These are phyloP conservation scores for Conops quadrifasciatus DNA, from an alignment of 2,888 invertebrate species.

Conservation along the genomic window DNA sequence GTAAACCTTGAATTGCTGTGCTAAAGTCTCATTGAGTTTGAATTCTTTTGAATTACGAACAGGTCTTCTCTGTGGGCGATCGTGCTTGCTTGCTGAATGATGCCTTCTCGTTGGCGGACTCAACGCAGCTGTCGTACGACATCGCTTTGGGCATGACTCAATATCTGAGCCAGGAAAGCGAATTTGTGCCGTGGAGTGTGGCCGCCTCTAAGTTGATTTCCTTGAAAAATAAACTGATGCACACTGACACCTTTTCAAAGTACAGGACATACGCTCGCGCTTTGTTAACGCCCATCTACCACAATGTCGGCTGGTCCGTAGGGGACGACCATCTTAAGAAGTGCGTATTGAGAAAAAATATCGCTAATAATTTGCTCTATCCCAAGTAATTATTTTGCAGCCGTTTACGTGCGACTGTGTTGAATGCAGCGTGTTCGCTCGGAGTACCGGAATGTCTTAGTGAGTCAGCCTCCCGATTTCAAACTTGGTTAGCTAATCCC, in stretches of 20 bases:
- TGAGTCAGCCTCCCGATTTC: constrained; percentile 70
- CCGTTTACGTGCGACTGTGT: constrained; percentile 71
- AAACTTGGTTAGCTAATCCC: constrained; percentile 69
- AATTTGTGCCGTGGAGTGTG: constrained; percentile 81
- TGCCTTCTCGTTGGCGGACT: constrained; percentile 82
- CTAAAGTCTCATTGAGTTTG: too few species aligned
- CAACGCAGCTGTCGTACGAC: constrained; percentile 73
- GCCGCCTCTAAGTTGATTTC: constrained; percentile 69
- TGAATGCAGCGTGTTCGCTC: constrained; percentile 74
- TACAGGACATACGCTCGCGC: constrained; percentile 72
- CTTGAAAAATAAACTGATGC: constrained; percentile 69
- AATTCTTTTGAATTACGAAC: background rate
- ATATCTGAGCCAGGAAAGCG: constrained; percentile 74
- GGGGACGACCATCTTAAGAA: constrained; percentile 65
- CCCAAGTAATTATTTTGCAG: constrained; percentile 62
- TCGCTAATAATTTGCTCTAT: background rate
- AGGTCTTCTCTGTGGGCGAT: constrained; percentile 72
- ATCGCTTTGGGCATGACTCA: constrained; percentile 76
- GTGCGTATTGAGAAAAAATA: constrained; percentile 45
- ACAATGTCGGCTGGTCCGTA: constrained; percentile 72
- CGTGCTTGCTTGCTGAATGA: constrained; percentile 84
- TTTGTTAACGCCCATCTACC: constrained; percentile 71
- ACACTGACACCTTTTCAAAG: constrained; percentile 67
- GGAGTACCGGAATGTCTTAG: constrained; percentile 71
- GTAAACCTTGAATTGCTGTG: constrained; percentile 6